These are phyloP conservation scores for Urosaurus nigricauda DNA, from an alignment of 2,797 vertebrate species.

Conservation along the genomic window DNA sequence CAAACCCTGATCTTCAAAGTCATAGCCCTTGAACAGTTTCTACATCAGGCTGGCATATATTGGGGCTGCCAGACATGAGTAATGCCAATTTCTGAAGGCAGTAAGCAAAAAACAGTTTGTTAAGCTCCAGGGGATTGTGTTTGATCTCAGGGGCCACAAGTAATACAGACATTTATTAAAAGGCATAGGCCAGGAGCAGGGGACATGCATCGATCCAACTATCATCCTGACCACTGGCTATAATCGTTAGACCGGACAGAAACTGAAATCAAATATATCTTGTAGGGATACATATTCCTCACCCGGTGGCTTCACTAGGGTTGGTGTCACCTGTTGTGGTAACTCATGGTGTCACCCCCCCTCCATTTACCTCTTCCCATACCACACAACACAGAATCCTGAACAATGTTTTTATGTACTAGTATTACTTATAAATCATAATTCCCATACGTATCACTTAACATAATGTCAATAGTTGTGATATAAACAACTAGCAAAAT, in stretches of 20 bases:
- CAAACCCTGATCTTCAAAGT: no score
- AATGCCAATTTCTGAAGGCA: neutral
- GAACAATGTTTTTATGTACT: no score
- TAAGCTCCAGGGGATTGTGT: neutral
- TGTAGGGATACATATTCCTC: neutral
- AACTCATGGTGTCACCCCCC: no score
- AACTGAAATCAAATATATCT: neutral
- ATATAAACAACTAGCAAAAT: no score
- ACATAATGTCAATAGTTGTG: no score
- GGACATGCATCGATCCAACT: neutral
- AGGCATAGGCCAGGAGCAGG: neutral
- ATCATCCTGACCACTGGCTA: neutral
- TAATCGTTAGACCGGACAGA: neutral
- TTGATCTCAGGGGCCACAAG: neutral
- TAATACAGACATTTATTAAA: neutral
- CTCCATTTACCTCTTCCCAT: no score
- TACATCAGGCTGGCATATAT: neutral
- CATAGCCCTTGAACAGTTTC: no score
- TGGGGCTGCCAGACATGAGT: neutral
- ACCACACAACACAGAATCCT: no score
- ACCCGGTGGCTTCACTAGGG: neutral
- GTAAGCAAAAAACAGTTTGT: neutral
- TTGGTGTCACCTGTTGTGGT: no score
- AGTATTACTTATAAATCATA: no score
- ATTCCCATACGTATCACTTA: no score